Evolutionary conservation across 2,888 invertebrate species (phyloP), one percentile per base, ranked within the genome.

Genomic region (Tupiocoris notatus): DNA sequence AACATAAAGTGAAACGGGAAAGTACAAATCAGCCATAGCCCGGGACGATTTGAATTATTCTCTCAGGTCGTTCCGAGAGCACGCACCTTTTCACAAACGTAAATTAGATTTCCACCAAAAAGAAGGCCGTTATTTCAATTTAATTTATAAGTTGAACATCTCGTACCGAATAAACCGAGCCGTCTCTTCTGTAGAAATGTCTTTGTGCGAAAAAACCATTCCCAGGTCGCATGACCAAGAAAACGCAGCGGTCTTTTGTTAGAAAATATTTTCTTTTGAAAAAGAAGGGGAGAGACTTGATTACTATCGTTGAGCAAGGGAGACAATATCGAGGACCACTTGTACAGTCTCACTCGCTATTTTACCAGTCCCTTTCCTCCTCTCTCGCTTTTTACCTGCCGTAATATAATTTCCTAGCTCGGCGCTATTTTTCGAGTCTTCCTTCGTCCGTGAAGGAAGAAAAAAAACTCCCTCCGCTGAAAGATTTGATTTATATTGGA

Each of bases 181-280:
- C 39, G 12, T 3, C n/a, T n/a, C n/a, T n/a, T n/a, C 3, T 3
- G 39, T 39, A 39, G 39, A 12, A 39, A 39, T 39, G 39, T 39
- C 39, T 39, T 39, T 39, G 39, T 39, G 6, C n/a, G n/a, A 64
- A 23, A 24, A 39, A 39, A 39, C 39, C 6, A 39, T 39, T 39
- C n/a, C n/a, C 25, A 23, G 24, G 64, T 64, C 7, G 64, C 64
- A 64, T 64, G 64, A 64, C 64, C 64, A 64, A 12, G 24, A 64
- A 24, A 12, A 23, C 24, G 17, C 64, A 24, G 64, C n/a, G 23
- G 25, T 25, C 64, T 64, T 64, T 64, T 64, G 64, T 64, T 17
- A 24, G 24, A 64, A 64, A 64, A 64, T 64, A 64, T 64, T 64
- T 64, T 64, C 64, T 24, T 64, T 64, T 23, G 23, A 18, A 24